Evolutionary conservation across 2,888 invertebrate genomes (phyloP).

Genomic region (Allophyes oxyacanthae): DNA sequence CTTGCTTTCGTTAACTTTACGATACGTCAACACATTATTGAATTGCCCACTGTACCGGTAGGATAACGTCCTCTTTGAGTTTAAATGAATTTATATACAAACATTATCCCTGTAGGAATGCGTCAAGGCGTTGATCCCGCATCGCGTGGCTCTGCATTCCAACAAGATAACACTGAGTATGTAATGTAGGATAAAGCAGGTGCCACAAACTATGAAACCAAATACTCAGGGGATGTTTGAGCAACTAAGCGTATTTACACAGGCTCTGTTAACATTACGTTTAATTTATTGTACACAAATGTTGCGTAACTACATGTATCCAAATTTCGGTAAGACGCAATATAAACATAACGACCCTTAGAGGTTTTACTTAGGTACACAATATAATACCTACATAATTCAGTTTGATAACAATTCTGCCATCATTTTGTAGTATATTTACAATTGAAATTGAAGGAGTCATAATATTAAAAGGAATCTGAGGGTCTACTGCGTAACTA

Average conservation of each 20-base stretch:
- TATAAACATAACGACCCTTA: slow-evolving; percentile 47
- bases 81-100: slow-evolving; percentile 63
- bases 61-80: slow-evolving; percentile 53
- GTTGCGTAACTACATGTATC: slow-evolving; percentile 60
- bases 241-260: slow-evolving; percentile 71
- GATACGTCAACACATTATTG: no score
- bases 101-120: slow-evolving; percentile 66
- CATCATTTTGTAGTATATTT: slow-evolving; percentile 4
- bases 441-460: slow-evolving; percentile 5
- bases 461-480: no score
- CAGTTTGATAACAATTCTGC: slow-evolving; percentile 1
- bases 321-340: slow-evolving; percentile 57
- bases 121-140: slow-evolving; percentile 65
- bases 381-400: slow-evolving; percentile 16
- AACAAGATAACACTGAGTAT: slow-evolving; percentile 66
- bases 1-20: no score
- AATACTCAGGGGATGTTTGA: slow-evolving; percentile 71
- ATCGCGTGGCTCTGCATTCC: slow-evolving; percentile 67
- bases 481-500: no score
- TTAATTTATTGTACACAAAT: slow-evolving; percentile 68
- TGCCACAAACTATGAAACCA: slow-evolving; percentile 67
- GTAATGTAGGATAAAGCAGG: slow-evolving; percentile 56
- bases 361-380: slow-evolving; percentile 25
- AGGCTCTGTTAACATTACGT: slow-evolving; percentile 63
- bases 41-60: slow-evolving; percentile 42